Percentiles rank a stretch among this genome's conserved stretches.
Evolutionary conservation across 2,797 vertebrate species (phyloP).

Genomic region (Pseudochromis fuscus): DNA sequence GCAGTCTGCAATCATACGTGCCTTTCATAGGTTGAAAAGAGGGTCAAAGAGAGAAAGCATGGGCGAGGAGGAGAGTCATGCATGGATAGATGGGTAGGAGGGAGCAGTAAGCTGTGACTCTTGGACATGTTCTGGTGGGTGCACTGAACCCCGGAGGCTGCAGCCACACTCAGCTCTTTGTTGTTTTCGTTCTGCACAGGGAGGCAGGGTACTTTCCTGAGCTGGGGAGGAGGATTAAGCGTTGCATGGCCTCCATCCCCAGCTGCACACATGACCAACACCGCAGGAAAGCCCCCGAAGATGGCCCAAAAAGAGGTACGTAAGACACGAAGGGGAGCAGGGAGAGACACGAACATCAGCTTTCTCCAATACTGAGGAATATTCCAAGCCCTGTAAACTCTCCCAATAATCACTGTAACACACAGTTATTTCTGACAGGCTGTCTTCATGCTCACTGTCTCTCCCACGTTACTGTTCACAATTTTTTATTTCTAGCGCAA

Average conservation of each 20-base stretch:
- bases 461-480: conserved; percentile 2
- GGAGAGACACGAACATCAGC: conserved; percentile 67
- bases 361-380: conserved; percentile 70
- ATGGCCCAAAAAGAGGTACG: conserved; percentile 73
- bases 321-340: conserved; percentile 58
- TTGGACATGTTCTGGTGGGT: conserved; percentile 85
- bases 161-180: conserved; percentile 88
- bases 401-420: conserved; percentile 64
- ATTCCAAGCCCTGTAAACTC: conserved; percentile 68
- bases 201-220: conserved; percentile 85
- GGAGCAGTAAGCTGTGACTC: conserved; percentile 84
- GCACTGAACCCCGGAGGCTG: conserved; percentile 84
- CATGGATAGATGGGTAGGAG: conserved; percentile 78
- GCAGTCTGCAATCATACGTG: conserved; percentile 42
- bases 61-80: conserved; percentile 69
- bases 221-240: conserved; percentile 82
- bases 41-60: conserved; percentile 59
- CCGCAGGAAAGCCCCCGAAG: conserved; percentile 82
- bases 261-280: conserved; percentile 86
- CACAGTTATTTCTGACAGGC: conserved; percentile 30
- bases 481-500: conserved; percentile 5
- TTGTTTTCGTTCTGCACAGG: conserved; percentile 85
- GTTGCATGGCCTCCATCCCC: conserved; percentile 83
- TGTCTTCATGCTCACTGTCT: conserved; percentile 3
- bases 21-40: conserved; percentile 65